Percentiles rank a stretch among this genome's conserved stretches.
These are phyloP conservation scores for Pseudoatta argentina DNA, from an alignment of 1,140 invertebrate species.

Conservation along the genomic window DNA sequence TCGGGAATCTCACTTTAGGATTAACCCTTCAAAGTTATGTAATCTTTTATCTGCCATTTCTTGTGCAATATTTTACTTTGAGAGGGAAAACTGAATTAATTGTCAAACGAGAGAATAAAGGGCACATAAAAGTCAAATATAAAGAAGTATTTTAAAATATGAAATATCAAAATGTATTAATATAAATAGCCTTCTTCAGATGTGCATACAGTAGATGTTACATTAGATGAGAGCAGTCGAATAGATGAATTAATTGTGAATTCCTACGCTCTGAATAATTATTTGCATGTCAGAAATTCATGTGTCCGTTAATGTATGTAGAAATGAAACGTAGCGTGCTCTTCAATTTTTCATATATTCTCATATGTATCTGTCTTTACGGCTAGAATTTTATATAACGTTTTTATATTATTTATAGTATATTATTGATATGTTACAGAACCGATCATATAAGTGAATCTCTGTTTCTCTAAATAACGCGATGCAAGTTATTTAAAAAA, in stretches of 20 bases:
- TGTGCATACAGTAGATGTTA: too few species aligned
- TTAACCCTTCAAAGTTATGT: too few species aligned
- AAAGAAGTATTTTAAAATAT: too few species aligned
- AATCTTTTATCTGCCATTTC: neutral
- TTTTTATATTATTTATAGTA: neutral
- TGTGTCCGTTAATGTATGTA: neutral
- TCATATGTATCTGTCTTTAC: neutral
- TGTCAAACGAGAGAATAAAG: too few species aligned
- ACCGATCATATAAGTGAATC: neutral
- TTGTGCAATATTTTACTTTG: neutral
- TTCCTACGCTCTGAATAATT: conserved; percentile 36
- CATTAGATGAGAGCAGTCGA: too few species aligned
- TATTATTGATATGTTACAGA: neutral
- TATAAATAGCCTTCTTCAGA: too few species aligned
- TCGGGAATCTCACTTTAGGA: too few species aligned
- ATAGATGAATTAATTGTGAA: too few species aligned
- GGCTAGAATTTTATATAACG: neutral
- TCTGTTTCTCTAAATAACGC: neutral
- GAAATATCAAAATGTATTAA: too few species aligned
- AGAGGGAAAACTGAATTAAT: neutral
- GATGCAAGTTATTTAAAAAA: too few species aligned
- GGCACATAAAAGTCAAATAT: too few species aligned
- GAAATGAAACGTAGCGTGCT: neutral
- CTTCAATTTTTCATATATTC: neutral
- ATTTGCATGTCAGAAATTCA: conserved; percentile 37